Percentiles rank a stretch among this genome's conserved stretches.
These are phyloP conservation scores for Drosophila affinis DNA, from an alignment of 2,888 invertebrate genomes.

Conservation along the genomic window DNA sequence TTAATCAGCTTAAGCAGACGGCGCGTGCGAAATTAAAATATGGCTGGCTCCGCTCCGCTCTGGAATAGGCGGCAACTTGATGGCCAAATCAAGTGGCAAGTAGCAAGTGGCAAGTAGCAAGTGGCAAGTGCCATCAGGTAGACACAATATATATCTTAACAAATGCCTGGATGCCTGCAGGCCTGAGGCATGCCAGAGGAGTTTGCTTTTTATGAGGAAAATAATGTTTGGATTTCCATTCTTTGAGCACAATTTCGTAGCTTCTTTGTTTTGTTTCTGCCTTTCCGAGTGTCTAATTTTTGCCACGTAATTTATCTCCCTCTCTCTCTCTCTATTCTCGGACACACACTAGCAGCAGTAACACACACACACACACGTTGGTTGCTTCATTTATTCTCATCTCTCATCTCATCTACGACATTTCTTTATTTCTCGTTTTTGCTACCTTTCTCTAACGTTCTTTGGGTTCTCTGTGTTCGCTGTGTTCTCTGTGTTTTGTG, in stretches of 20 bases:
- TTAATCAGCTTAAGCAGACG: constrained; percentile 71
- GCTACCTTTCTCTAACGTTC: constrained; percentile 39
- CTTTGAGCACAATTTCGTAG: neutral
- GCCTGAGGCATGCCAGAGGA: neutral
- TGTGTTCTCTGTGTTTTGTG: neutral
- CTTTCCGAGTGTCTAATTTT: constrained; percentile 13
- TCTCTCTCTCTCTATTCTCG: neutral
- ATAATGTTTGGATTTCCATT: neutral
- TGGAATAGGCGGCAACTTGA: constrained; percentile 4
- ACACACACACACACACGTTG: constrained; percentile 7
- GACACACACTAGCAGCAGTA: neutral
- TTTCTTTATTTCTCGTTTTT: constrained; percentile 51
- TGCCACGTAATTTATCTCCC: constrained; percentile 51
- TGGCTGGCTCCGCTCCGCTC: constrained; percentile 14
- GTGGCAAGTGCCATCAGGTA: constrained; percentile 56
- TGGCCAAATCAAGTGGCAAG: constrained; percentile 51
- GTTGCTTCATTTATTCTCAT: constrained; percentile 57
- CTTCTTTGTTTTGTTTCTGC: neutral
- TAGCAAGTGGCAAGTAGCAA: constrained; percentile 53
- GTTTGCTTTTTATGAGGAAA: constrained; percentile 10
- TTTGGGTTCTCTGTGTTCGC: neutral
- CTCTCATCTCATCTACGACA: constrained; percentile 8
- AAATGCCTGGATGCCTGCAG: neutral
- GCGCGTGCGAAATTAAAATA: constrained; percentile 70
- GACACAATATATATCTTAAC: constrained; percentile 1